Base-by-base conservation (phyloP, 2,797 vertebrate species). In the Euthynnus affinis region DNA sequence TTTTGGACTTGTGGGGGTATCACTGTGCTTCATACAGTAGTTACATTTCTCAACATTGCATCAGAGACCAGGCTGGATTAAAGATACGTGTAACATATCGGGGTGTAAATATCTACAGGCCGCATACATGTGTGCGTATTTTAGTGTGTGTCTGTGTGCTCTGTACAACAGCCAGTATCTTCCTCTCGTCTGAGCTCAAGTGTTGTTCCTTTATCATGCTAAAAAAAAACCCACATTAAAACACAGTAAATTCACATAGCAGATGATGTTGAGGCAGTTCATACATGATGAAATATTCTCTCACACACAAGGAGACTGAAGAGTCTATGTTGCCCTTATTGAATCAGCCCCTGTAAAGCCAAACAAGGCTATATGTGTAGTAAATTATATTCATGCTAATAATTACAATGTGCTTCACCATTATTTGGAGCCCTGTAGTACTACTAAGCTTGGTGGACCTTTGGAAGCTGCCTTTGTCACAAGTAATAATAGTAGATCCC, bases 401-500 rank as follows among this genome's bases (percentile, higher is more conserved):
- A 94, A 89, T 93, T 94, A 94, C 92, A 93, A 91, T 92, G 91
- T 94, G 92, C 91, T 92, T 92, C 52, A 58, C 58, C 46, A 40
- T 42, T 67, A 57, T 60, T 53, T 60, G 51, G 65, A 88, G 78
- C 78, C 82, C 84, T 86, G 86, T 74, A 23, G 51, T 10, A 17
- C 34, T 27, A 14, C 64, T 62, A 29, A 82, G 72, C 74, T 59
- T 68, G 71, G 67, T 65, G 85, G 76, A 85, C 77, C 82, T 80
- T 79, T 71, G 69, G 69, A 90, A 93, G 90, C 92, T 93, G 92
- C 91, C 90, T 87, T 89, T 73, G 49, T 78, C 37, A 2, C 27
- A 49, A 3, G 9, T 76, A 59, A 74, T 49, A 75, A 71, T 32
- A 65, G 13, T 56, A 63, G 61, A 87, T 84, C 57, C 42, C 69